A percentile compares a stretch with the other conserved stretches of the same genome.
These are phyloP conservation scores for Helicoverpa zea DNA, from an alignment of 1,140 invertebrate species.

Conservation along the genomic window DNA sequence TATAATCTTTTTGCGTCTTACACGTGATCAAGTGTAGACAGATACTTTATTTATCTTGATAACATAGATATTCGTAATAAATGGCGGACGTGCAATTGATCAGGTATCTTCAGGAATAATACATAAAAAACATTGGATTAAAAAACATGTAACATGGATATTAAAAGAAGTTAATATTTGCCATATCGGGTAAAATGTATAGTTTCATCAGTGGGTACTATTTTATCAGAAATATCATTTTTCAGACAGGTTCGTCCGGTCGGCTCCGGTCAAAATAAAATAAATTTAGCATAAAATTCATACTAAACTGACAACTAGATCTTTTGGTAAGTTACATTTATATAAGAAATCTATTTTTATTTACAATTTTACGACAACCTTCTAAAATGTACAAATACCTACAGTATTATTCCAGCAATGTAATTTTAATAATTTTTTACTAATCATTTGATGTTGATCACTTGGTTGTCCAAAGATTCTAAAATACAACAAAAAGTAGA, in stretches of 20 bases:
- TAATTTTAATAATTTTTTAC: not conserved
- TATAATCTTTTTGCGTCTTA: no score
- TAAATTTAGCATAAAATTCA: conserved; percentile 42
- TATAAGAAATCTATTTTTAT: conserved; percentile 72
- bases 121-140: no score
- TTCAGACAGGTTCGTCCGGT: no score
- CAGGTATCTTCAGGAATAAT: no score
- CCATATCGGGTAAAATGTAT: no score
- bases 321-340: conserved; percentile 50
- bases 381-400: conserved; percentile 45
- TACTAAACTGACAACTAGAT: conserved; percentile 40
- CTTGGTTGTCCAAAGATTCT: conserved; percentile 31
- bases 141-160: not conserved
- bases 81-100: not conserved
- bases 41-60: no score
- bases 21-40: no score
- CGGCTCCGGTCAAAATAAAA: not conserved
- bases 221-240: no score
- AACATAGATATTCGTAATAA: not conserved
- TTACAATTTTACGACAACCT: conserved; percentile 60
- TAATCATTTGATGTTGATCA: not conserved
- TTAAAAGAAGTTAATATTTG: not conserved
- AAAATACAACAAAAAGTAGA: not conserved
- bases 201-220: no score
- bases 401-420: conserved; percentile 19